phyloP scores from a whole-genome alignment of 1,140 invertebrate genomes.

The Zeugodacus cucurbitae region DNA sequence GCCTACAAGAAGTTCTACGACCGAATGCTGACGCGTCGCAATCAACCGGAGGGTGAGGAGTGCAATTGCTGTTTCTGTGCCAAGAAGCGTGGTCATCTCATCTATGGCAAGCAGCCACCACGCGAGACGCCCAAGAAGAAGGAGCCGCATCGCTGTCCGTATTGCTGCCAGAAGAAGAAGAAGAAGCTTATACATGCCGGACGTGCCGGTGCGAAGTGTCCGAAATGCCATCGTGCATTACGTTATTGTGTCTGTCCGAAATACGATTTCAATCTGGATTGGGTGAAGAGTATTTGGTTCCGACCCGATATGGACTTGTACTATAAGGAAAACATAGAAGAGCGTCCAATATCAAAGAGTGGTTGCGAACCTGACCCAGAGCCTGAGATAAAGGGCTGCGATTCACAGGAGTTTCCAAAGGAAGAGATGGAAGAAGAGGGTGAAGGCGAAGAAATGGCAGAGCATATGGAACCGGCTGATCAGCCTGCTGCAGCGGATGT shows the following conservation, averaged over 20 bases:
- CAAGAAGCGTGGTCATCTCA: conserved; percentile 59
- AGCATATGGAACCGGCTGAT: neutral
- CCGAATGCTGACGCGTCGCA: conserved; percentile 59
- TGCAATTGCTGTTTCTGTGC: conserved; percentile 63
- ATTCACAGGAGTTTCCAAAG: neutral
- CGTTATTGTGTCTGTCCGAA: conserved; percentile 61
- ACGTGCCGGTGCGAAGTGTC: conserved; percentile 54
- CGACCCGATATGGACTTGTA: conserved; percentile 61
- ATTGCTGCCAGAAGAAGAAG: conserved; percentile 61
- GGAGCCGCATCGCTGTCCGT: conserved; percentile 55
- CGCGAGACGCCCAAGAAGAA: conserved; percentile 51
- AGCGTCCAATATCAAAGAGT: conserved; percentile 42
- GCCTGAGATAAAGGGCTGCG: neutral
- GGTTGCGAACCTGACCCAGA: neutral
- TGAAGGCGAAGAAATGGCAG: neutral
- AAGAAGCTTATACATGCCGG: conserved; percentile 53
- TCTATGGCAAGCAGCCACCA: conserved; percentile 61
- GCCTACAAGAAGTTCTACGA: conserved; percentile 62
- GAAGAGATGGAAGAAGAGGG: conserved; percentile 1
- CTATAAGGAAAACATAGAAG: conserved; percentile 58
- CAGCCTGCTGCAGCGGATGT: neutral
- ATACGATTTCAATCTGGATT: conserved; percentile 58
- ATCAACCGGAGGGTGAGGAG: conserved; percentile 58
- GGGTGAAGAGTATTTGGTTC: conserved; percentile 61
- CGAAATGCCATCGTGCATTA: conserved; percentile 59